phyloP scores from a whole-genome alignment of 2,888 invertebrate species.

The Listrodromus nycthemerus region DNA sequence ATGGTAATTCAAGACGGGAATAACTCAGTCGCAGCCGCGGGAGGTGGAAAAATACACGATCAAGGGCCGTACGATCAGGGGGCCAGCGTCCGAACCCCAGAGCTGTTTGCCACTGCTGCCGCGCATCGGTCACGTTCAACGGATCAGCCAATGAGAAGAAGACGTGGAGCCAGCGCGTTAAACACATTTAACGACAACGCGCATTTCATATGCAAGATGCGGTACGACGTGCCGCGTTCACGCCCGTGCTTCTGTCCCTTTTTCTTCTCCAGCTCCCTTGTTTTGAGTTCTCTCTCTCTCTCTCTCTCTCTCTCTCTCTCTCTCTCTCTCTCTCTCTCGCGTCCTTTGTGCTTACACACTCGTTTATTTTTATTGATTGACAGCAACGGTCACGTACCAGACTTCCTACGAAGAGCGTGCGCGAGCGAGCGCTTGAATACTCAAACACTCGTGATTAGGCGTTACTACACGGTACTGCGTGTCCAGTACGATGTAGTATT shows the following conservation, averaged over 20 bases:
- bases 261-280: slow-evolving; percentile 28
- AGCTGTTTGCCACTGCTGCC: not conserved
- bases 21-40: not conserved
- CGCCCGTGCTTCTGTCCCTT: slow-evolving; percentile 55
- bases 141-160: slow-evolving; percentile 16
- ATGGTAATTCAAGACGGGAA: not conserved
- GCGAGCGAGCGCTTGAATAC: slow-evolving; percentile 77
- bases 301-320: slow-evolving; percentile 3
- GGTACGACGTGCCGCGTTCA: slow-evolving; percentile 46
- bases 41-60: not conserved
- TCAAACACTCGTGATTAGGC: slow-evolving; percentile 65
- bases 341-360: slow-evolving; percentile 38
- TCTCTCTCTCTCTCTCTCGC: slow-evolving; percentile 10
- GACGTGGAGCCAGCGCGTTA: slow-evolving; percentile 63
- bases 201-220: slow-evolving; percentile 72
- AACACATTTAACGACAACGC: slow-evolving; percentile 67
- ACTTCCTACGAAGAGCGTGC: slow-evolving; percentile 80
- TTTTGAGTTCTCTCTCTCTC: slow-evolving; percentile 29
- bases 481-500: not conserved
- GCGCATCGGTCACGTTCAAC: slow-evolving; percentile 45
- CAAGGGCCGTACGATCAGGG: not conserved
- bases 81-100: not conserved
- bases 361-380: slow-evolving; percentile 71
- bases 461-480: not conserved
- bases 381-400: slow-evolving; percentile 81